Evolutionary conservation across 30 jellyfish, hydroid and myxozoan genomes (phyloP).

Genomic region (Aurelia aurita): DNA sequence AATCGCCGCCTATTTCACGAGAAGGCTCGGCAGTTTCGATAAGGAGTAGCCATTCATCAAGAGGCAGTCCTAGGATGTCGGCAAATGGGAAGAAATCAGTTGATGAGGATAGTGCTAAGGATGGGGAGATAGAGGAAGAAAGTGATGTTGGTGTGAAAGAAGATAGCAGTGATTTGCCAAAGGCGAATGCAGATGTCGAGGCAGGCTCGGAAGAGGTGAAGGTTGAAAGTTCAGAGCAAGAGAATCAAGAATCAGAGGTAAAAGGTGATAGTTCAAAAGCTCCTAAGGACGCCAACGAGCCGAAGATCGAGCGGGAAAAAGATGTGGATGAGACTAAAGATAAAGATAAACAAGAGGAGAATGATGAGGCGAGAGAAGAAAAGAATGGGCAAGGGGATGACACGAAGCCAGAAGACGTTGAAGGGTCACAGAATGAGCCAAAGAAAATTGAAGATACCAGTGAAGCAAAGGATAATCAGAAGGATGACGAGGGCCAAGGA

Average conservation of each 20-base stretch:
- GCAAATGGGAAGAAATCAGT: neutral
- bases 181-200: neutral
- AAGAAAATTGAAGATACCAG: neutral
- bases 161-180: neutral
- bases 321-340: neutral
- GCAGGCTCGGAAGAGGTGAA: neutral
- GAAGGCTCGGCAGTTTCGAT: constrained; percentile 6
- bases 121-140: neutral
- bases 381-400: neutral
- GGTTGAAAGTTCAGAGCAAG: neutral
- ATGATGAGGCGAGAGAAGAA: neutral
- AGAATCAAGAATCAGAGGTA: no score
- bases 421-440: no score
- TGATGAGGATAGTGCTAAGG: neutral
- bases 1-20: constrained; percentile 16
- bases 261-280: no score
- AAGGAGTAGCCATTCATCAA: constrained; percentile 3
- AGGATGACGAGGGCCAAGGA: neutral
- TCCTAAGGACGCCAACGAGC: neutral
- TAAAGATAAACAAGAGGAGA: neutral
- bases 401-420: neutral
- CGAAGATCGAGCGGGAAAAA: neutral
- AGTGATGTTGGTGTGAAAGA: neutral
- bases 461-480: neutral
- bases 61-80: neutral